Evolutionary conservation across 2,113 vertebrate species (phyloP), one percentile per base, ranked within the genome.

Genomic region (Rhabdomys dilectus): DNA sequence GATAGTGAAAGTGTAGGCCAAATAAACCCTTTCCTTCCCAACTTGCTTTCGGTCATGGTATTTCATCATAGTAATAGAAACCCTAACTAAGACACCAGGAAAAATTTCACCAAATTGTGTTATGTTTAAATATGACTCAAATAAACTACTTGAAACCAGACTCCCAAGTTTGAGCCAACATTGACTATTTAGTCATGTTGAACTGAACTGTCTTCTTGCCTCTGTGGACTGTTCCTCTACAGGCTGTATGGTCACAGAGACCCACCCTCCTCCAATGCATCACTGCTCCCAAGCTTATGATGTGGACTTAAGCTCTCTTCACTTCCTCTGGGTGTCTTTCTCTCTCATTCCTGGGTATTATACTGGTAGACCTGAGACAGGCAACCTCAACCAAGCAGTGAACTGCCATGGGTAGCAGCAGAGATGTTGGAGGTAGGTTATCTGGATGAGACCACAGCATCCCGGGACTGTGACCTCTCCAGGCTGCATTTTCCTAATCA

Each of bases 381-480:
- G 26, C 24, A 58, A 31, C 16, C 34, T 39, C 19, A 68, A 36
- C 24, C 5, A 68, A 72, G 7, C 42, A 45, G 26, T 62, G 13
- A 56, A 4, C 7, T 36, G n/a, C 0, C 7, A 2, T 48, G 15
- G 45, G 1, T 1, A 75, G 39, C 3, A 64, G 48, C 58, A 45
- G 22, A 68, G 58, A 19, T n/a, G 85, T 51, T 17, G 16, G 13
- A 72, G 12, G 12, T 17, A 72, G 64, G n/a, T 29, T 66, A 7
- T 42, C 48, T 76, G 51, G 29, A 42, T 36, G 42, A 87, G 81
- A 51, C 51, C 45, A 29, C 45, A 94, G 75, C 22, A 66, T 60
- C 56, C 36, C 7, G 45, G n/a, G 56, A 22, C 39, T 91, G 48
- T 80, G 66, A 58, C 15, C 24, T 88, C 60, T 91, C 19, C 39